Evolutionary conservation across 2,797 vertebrate genomes (phyloP).

Genomic region (Eupleurogrammus muticus): DNA sequence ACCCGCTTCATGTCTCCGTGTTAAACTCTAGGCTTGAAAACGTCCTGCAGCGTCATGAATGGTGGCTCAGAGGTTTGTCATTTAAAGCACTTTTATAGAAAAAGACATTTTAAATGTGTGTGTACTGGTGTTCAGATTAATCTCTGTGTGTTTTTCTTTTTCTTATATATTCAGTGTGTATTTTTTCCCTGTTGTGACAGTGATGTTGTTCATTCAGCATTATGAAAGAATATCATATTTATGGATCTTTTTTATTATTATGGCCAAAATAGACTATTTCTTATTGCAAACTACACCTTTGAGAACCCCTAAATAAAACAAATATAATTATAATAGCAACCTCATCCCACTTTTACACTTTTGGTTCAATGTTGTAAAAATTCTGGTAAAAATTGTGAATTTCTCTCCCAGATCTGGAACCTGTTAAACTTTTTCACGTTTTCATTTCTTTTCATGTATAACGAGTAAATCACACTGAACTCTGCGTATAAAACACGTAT

Average conservation of each 20-base stretch:
- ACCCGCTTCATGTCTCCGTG: neutral
- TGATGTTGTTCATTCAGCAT: constrained; percentile 24
- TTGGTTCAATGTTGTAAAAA: neutral
- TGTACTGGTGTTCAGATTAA: neutral
- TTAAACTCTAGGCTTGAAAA: constrained; percentile 1
- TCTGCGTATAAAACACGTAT: constrained; percentile 1
- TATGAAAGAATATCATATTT: too few relatives aligned
- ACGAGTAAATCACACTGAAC: constrained; percentile 1
- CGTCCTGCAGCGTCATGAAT: neutral
- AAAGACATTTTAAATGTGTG: constrained; percentile 15
- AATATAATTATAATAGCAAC: neutral
- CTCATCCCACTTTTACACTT: neutral
- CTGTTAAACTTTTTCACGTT: neutral
- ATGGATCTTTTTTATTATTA: too few relatives aligned
- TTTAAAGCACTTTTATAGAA: constrained; percentile 40
- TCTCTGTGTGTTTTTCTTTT: constrained; percentile 12
- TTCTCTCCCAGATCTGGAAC: neutral
- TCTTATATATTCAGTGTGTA: constrained; percentile 21
- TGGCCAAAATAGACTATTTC: too few relatives aligned
- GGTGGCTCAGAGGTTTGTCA: constrained; percentile 22
- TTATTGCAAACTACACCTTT: too few relatives aligned
- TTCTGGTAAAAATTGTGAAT: neutral
- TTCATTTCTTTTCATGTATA: neutral
- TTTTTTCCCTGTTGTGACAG: constrained; percentile 28
- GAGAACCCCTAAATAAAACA: neutral